These are phyloP conservation scores for Tenthredo amoena DNA, from an alignment of 2,888 invertebrate genomes.

Conservation along the genomic window DNA sequence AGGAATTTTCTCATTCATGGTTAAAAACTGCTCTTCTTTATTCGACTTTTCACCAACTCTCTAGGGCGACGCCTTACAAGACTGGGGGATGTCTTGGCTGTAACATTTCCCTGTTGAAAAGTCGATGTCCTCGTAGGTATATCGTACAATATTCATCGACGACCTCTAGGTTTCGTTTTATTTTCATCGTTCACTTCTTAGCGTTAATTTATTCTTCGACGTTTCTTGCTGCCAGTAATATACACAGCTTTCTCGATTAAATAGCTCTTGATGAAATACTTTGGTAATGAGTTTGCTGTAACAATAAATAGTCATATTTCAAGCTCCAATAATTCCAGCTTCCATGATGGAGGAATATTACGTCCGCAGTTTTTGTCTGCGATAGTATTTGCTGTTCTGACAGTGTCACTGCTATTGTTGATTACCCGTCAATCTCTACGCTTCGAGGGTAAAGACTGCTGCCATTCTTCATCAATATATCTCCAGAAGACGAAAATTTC, in stretches of 20 bases:
- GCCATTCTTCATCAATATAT: neutral
- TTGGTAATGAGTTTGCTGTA: neutral
- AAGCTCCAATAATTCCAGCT: neutral
- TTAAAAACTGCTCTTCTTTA: constrained; percentile 40
- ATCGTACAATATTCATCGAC: constrained; percentile 45
- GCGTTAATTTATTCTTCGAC: constrained; percentile 20
- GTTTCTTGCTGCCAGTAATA: neutral
- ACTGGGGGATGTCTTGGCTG: neutral
- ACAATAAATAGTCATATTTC: neutral
- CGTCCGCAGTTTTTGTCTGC: neutral
- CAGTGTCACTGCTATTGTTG: neutral
- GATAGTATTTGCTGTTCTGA: neutral
- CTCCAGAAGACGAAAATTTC: neutral
- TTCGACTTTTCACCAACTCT: constrained; percentile 16
- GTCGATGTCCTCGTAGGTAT: constrained; percentile 29
- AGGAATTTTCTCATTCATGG: constrained; percentile 47
- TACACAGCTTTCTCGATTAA: neutral
- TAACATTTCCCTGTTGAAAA: neutral
- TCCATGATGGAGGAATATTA: neutral
- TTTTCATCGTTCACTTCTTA: constrained; percentile 29
- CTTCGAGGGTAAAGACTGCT: neutral
- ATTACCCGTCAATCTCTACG: neutral
- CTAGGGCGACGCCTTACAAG: neutral
- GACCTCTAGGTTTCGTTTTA: neutral
- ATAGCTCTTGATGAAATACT: neutral